Base-by-base conservation (phyloP, 2,888 invertebrate genomes). In the Chaitophorus viminalis region DNA sequence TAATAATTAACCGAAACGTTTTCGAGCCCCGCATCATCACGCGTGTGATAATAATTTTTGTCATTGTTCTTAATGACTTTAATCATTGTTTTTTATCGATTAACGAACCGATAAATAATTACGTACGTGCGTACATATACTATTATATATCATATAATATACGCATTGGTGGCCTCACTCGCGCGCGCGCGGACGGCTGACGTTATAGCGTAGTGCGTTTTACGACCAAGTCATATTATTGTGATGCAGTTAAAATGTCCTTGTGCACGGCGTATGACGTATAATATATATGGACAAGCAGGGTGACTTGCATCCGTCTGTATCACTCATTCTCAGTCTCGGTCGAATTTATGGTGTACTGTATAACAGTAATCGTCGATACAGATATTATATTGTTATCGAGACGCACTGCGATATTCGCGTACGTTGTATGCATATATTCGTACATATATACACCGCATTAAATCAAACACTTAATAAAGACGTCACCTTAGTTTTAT, bases 1-100 rank as follows among this genome's bases (percentile, higher is more conserved):
- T 74, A 72, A 81, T 87, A 87, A 87, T 87, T 87, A 87, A 81
- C 87, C 79, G 79, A 87, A 79, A 74, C 78, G 76, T 52, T 70
- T 76, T 60, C 29, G 11, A 36, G 36, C 39, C 74, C 86, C 86
- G 77, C 86, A 70, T 86, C 70, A 60, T 77, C n/a, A 52, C 46
- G 77, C 39, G n/a, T 29, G 25, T 25, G 29, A 17, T 60, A 60
- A 18, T 25, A 25, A 60, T 54, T 86, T 82, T 77, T 91, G 91
- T 92, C 91, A 91, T 91, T 91, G 91, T 91, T 91, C 90, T 91
- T 90, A 89, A 90, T 88, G 89, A 89, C 79, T 76, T 39, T 33
- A 52, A 36, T 36, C 29, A 6, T 72, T 54, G 17, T 68, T 65
- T 3, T n/a, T 54, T 36, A 77, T 85, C 85, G 68, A 70, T 68